Percentiles rank a stretch among this genome's conserved stretches.
Evolutionary conservation across 2,888 invertebrate genomes (phyloP).

Genomic region (Hybos culiciformis): DNA sequence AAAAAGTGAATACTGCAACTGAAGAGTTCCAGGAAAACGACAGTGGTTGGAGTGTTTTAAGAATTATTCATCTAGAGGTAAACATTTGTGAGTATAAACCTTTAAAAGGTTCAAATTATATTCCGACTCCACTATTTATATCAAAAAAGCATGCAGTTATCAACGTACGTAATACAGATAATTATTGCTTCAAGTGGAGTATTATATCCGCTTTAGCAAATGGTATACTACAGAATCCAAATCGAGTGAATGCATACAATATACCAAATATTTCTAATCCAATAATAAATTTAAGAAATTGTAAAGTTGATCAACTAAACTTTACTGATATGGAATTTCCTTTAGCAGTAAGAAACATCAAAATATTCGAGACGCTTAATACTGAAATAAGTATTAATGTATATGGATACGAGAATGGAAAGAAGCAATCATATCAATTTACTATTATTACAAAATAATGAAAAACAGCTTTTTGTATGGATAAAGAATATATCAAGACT

Average conservation of each 20-base stretch:
- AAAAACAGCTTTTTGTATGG: not conserved
- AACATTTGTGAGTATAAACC: slow-evolving; percentile 10
- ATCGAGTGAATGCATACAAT: too few species aligned
- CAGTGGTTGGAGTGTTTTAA: slow-evolving; percentile 16
- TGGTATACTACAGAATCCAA: too few species aligned
- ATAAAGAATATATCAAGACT: not conserved
- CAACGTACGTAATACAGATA: slow-evolving; percentile 17
- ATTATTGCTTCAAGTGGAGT: slow-evolving; percentile 18
- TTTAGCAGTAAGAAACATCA: not conserved
- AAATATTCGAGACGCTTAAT: not conserved
- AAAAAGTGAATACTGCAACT: slow-evolving; percentile 1
- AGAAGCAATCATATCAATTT: not conserved
- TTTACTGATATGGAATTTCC: not conserved
- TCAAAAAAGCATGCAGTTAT: slow-evolving; percentile 13
- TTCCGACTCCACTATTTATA: slow-evolving; percentile 2
- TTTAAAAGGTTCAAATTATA: slow-evolving; percentile 11
- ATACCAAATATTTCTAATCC: too few species aligned
- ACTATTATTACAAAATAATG: not conserved
- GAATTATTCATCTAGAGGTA: slow-evolving; percentile 6
- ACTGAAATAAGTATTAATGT: not conserved
- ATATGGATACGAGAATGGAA: not conserved
- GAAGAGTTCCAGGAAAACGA: slow-evolving; percentile 19
- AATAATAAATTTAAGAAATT: too few species aligned
- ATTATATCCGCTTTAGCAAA: slow-evolving; percentile 15
- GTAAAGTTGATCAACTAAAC: too few species aligned